Evolutionary conservation across 2,797 vertebrate species (phyloP).

Genomic region (Brachyalestes nurse): DNA sequence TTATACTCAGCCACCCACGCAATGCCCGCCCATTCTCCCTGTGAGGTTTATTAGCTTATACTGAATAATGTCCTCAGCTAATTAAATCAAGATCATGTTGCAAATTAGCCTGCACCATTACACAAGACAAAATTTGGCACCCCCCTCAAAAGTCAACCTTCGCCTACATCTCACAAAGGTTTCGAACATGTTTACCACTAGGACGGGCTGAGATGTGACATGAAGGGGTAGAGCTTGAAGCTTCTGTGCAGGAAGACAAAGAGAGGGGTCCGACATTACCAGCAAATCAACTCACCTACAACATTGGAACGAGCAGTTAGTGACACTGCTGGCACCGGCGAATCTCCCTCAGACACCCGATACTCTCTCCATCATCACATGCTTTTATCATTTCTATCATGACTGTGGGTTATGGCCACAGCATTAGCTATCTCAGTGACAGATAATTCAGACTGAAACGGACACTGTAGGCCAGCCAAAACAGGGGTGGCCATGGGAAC

Average conservation of each 20-base stretch:
- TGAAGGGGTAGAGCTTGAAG: neutral
- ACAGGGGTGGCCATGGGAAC: constrained; percentile 57
- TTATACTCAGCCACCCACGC: neutral
- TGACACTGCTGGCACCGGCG: neutral
- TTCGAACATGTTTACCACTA: neutral
- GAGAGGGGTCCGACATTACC: neutral
- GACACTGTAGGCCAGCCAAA: constrained; percentile 30
- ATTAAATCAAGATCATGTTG: neutral
- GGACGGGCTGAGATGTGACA: neutral
- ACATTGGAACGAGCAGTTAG: neutral
- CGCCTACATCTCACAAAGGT: neutral
- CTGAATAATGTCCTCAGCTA: neutral
- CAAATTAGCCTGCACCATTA: neutral
- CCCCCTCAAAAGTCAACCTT: too few species aligned
- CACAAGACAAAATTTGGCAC: neutral
- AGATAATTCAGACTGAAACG: constrained; percentile 20
- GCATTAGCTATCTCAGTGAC: constrained; percentile 20
- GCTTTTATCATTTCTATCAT: constrained; percentile 8
- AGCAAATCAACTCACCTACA: neutral
- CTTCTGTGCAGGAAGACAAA: neutral
- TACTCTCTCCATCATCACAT: neutral
- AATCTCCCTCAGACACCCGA: neutral
- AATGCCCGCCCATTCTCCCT: constrained; percentile 1
- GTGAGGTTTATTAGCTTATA: neutral
- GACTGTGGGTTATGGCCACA: neutral